Conservation (phyloP, 2,797 vertebrate genomes). For the Percopsis omiscomaycus region DNA sequence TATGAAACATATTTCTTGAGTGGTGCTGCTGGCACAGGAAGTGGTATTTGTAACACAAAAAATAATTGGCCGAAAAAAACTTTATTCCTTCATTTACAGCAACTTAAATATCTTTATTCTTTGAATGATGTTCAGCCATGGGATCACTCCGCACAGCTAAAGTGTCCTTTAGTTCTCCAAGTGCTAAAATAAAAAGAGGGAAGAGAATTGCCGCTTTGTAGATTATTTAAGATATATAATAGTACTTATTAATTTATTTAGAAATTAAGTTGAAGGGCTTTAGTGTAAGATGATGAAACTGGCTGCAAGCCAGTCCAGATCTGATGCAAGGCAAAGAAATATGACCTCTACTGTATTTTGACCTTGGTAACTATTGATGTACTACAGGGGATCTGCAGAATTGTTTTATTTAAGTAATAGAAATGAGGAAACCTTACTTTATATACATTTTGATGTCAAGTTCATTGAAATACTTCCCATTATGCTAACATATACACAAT, state of each 20-base stretch:
- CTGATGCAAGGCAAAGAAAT: slow-evolving; percentile 2
- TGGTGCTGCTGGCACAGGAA: slow-evolving; percentile 35
- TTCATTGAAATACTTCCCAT: too few species aligned
- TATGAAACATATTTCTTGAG: slow-evolving; percentile 25
- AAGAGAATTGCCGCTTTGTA: neutral
- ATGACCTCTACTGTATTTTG: neutral
- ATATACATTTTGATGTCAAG: too few species aligned
- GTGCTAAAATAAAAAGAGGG: slow-evolving; percentile 48
- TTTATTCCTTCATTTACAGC: slow-evolving; percentile 8
- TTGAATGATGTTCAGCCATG: slow-evolving; percentile 18
- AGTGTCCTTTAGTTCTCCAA: slow-evolving; percentile 69
- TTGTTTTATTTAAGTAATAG: too few species aligned
- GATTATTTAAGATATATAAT: neutral
- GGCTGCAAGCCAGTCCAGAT: neutral
- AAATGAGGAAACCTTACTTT: too few species aligned
- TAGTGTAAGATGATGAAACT: neutral
- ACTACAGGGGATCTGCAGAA: too few species aligned
- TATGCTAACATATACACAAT: too few species aligned
- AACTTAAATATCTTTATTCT: neutral
- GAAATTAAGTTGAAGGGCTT: neutral
- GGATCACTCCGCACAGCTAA: slow-evolving; percentile 47
- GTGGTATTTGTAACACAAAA: slow-evolving; percentile 45
- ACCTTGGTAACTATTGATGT: too few species aligned
- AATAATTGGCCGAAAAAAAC: slow-evolving; percentile 7
- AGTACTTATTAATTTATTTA: neutral